Percentiles rank a stretch among this genome's conserved stretches.
Evolutionary conservation across 1,140 invertebrate species (phyloP).

Genomic region (Caenorhabditis elegans): WBcel235 BX284605.5:9250001-9250500

Average conservation of each 20-base stretch:
- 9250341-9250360: background rate
- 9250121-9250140: slow-evolving; percentile 29
- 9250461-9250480: background rate
- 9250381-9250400: slow-evolving; percentile 4
- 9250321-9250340: background rate
- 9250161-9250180: background rate
- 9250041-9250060: background rate
- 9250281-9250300: background rate
- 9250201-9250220: background rate
- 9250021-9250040: no score
- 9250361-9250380: slow-evolving; percentile 9
- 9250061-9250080: background rate
- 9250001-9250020: no score
- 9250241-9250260: no score
- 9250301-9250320: background rate
- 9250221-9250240: background rate
- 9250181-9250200: background rate
- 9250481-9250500: slow-evolving; percentile 26
- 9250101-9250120: slow-evolving; percentile 20
- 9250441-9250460: background rate
- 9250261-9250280: background rate
- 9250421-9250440: background rate
- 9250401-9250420: background rate
- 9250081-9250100: background rate
- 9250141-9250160: slow-evolving; percentile 8